Base-by-base conservation (phyloP, 2,797 vertebrate genomes). In the Fistularia tabacaria region DNA sequence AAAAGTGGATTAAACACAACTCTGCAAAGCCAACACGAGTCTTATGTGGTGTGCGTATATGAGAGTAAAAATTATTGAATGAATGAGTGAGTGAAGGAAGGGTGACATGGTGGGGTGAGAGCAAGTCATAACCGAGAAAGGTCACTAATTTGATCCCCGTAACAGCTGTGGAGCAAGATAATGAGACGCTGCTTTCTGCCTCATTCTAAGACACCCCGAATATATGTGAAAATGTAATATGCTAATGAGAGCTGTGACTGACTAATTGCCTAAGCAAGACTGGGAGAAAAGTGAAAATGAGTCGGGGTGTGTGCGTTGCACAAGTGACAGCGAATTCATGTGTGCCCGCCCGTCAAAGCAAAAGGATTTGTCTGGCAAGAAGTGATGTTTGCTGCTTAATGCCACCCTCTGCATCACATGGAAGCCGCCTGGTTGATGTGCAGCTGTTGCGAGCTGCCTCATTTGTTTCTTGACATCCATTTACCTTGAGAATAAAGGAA, bases 401-500 rank as follows among this genome's bases (percentile, higher is more conserved):
- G 73, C 76, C 79, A 73, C 74, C 79, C 73, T 83, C 57, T 57
- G 62, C 77, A 64, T 77, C 66, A 64, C 79, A 52, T 51, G 74
- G 70, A 76, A 69, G 69, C 68, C 56, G 72, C 59, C 74, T 39
- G 75, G 67, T 67, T 85, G 84, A 77, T 74, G 83, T 82, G 83
- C 82, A 84, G 77, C 84, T 85, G 82, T 79, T 83, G 76, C 57
- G 57, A 56, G 72, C 73, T 48, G 81, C 79, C 81, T 85, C 83
- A 77, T 87, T 87, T 86, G 82, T 83, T 84, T 74, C 66, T 66
- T 66, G 84, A 88, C 83, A 80, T 54, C 73, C 83, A 81, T 86
- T 88, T 84, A 83, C 83, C 77, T 77, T 69, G 4, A 80, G 77
- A 85, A 83, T 76, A 86, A 85, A 73, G 70, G 68, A 52, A 67